Conservation (phyloP, 2,888 invertebrate genomes). For the Lumbricus terrestris region DNA sequence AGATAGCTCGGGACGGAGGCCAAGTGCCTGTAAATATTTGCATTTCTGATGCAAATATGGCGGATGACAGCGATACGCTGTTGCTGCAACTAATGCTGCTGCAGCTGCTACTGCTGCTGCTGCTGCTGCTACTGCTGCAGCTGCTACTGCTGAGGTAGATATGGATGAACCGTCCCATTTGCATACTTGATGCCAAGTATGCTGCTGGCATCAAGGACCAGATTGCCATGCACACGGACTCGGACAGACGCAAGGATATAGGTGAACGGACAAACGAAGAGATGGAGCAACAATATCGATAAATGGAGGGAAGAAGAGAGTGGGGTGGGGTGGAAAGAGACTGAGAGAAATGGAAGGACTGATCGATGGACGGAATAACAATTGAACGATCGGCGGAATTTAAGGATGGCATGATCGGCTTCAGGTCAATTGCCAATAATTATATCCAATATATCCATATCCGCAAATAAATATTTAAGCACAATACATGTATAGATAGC, state of each 20-base stretch:
- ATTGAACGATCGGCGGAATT: no score
- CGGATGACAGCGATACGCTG: neutral
- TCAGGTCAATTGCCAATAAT: neutral
- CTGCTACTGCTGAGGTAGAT: neutral
- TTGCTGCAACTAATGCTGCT: no score
- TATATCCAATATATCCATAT: neutral
- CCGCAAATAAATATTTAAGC: neutral
- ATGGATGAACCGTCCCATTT: neutral
- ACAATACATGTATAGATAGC: neutral
- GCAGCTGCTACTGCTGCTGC: no score
- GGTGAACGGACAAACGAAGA: neutral
- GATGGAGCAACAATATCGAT: neutral
- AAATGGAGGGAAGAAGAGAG: neutral
- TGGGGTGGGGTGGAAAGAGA: no score
- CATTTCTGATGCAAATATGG: neutral
- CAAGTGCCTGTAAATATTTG: slow-evolving; percentile 3
- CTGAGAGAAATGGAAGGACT: no score
- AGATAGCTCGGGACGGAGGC: neutral
- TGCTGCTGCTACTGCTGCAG: no score
- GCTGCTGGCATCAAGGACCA: neutral
- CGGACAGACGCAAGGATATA: neutral
- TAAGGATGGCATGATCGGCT: neutral
- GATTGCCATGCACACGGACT: neutral
- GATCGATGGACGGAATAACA: no score
- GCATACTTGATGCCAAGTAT: neutral